Base-by-base conservation (phyloP, 2,888 invertebrate genomes). In the Athalia rosae region DNA sequence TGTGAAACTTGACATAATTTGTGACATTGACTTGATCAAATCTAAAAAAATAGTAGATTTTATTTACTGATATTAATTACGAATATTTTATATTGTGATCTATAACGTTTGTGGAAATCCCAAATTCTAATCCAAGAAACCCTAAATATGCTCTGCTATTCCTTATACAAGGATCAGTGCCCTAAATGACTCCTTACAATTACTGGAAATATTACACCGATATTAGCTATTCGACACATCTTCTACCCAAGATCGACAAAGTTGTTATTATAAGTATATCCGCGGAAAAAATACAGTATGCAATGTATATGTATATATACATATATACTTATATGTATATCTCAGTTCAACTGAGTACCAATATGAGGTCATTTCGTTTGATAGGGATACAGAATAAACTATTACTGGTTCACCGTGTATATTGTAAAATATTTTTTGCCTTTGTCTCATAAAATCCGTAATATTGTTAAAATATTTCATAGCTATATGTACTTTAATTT, bases 401-500 rank as follows among this genome's bases (percentile, higher is more conserved):
- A 28, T 28, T 0, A 28, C 28, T 28, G 28, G 28, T 53, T 53
- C 7, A 53, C 9, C n/a, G 9, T 0, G n/a, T 11, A 53, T 11
- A 8, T 13, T 64, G 64, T 64, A 47, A 47, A 48, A 66, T 66
- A 66, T 66, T 66, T 13, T 13, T 15, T 15, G 47, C 47, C 15
- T 13, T 4, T 62, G 43, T 66, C 28, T 66, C 5, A 53, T 50
- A 67, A 3, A 41, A 67, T 53, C 28, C 61, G 13, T 61, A 28
- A 11, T 61, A 13, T 61, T 15, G 13, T 61, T 15, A 7, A 59
- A 59, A 15, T 61, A 63, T 63, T 56, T 45, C 7, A 2, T 67
- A 71, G 43, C 11, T 71, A 58, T 58, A 45, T 71, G 71, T 43
- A 71, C 43, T 58, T 58, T 43, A 56, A 58, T 71, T 58, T 71